Conservation (phyloP, 1,140 invertebrate species). For the Manduca sexta region DNA sequence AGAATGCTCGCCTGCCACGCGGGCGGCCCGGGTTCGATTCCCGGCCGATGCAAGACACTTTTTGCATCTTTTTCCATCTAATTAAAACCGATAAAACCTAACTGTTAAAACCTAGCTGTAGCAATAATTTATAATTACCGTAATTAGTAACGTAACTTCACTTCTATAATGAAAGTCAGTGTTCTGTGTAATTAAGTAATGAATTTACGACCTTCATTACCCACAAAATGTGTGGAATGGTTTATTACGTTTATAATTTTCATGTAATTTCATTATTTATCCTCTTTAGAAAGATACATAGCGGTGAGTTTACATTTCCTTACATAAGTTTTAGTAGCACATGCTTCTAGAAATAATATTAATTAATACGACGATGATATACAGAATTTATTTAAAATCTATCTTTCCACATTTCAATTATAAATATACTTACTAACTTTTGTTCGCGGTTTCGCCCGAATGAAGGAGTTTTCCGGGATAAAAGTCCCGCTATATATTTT, state of each 20-base stretch:
- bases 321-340: not conserved
- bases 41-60: conserved; percentile 81
- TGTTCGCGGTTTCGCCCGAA: too few relatives aligned
- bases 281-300: not conserved
- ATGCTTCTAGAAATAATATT: too few relatives aligned
- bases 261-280: not conserved
- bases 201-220: not conserved
- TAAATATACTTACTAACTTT: too few relatives aligned
- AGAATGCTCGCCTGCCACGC: conserved; percentile 86
- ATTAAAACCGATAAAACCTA: too few relatives aligned
- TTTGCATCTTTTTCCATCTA: not conserved
- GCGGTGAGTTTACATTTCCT: not conserved
- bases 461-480: too few relatives aligned
- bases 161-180: not conserved
- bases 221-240: not conserved
- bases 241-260: not conserved
- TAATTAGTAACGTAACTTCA: not conserved
- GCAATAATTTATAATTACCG: too few relatives aligned
- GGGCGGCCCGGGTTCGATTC: conserved; percentile 91
- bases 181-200: not conserved
- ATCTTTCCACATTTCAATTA: too few relatives aligned
- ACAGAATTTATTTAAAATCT: not conserved
- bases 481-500: too few relatives aligned
- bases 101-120: too few relatives aligned
- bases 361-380: too few relatives aligned